Evolutionary conservation across 1,140 invertebrate species (phyloP), one percentile per base, ranked within the genome.

Genomic region (Watersipora subatra): DNA sequence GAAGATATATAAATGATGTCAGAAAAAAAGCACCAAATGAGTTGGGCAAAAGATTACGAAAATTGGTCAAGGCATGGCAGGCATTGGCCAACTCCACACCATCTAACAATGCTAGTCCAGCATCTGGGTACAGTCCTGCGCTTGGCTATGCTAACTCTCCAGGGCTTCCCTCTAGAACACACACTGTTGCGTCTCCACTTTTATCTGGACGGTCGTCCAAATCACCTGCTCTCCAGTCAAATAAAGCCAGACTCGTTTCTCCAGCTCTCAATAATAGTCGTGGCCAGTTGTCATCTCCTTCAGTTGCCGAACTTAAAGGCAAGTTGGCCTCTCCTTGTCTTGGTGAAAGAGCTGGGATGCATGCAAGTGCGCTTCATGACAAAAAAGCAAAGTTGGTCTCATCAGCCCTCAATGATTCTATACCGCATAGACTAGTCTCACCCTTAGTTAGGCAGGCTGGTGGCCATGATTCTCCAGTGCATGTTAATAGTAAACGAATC

Each of bases 1-100:
- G 92, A n/a, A 91, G 89, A 80, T 87, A 90, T 75, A 89, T 96
- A 73, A 96, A 96, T 81, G 90, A 93, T 79, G 80, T 95, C 25
- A 84, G 93, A 62, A 83, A 89, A 65, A 90, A 91, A 77, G 92
- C 91, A 30, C 86, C 82, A 58, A 87, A 91, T 71, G 84, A 85
- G 55, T 82, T 97, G 75, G 91, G 91, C 26, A 87, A 88, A 71
- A 84, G 92, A 69, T 89, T 90, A 19, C 95, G 95, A 79, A 88
- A 90, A 76, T 82, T 96, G 74, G 86, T 97, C 29, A 90, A 91
- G 72, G 85, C 87, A 81, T 97, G 92, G 93, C 86, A 92, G 69
- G 87, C 88, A 81, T 85, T 90, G 80, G 83, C 91, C 69, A 79
- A 64, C 34, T 65, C 57, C n/a, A 12, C 34, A n/a, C 34, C 34